Conservation (phyloP, 2,113 vertebrate genomes). For the Hyla sarda region DNA sequence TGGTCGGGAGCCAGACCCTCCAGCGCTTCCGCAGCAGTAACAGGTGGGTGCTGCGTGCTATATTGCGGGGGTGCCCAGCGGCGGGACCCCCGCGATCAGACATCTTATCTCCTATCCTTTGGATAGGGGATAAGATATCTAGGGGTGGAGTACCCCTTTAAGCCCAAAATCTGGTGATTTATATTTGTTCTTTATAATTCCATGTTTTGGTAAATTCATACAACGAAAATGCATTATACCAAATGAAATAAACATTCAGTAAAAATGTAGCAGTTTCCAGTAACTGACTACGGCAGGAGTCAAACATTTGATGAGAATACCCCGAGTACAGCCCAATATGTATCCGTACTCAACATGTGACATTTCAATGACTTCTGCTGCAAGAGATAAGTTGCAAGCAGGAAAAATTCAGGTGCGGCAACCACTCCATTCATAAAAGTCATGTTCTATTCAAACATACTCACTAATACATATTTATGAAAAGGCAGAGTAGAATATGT, state of each 20-base stretch:
- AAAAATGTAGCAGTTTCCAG: background rate
- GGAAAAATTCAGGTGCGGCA: slow-evolving; percentile 7
- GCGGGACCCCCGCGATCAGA: too few relatives aligned
- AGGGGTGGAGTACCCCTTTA: too few relatives aligned
- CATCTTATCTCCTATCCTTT: too few relatives aligned
- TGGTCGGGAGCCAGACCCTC: too few relatives aligned
- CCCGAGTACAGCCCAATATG: slow-evolving; percentile 22
- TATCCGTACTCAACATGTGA: slow-evolving; percentile 39
- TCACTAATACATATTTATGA: slow-evolving; percentile 55
- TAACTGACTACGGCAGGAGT: slow-evolving; percentile 16
- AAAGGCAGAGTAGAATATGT: slow-evolving; percentile 43
- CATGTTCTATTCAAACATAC: slow-evolving; percentile 43
- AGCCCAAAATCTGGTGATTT: background rate
- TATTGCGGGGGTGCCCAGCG: too few relatives aligned
- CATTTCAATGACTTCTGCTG: slow-evolving; percentile 46
- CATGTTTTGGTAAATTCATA: background rate
- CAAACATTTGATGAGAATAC: slow-evolving; percentile 22
- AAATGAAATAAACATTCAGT: background rate
- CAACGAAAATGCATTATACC: background rate
- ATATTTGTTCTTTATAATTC: background rate
- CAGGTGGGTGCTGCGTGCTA: too few relatives aligned
- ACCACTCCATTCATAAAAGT: slow-evolving; percentile 44
- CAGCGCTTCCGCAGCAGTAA: too few relatives aligned
- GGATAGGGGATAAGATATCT: too few relatives aligned
- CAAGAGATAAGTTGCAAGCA: slow-evolving; percentile 45